Evolutionary conservation across 2,888 invertebrate species (phyloP).

Genomic region (Diarsia brunnea): DNA sequence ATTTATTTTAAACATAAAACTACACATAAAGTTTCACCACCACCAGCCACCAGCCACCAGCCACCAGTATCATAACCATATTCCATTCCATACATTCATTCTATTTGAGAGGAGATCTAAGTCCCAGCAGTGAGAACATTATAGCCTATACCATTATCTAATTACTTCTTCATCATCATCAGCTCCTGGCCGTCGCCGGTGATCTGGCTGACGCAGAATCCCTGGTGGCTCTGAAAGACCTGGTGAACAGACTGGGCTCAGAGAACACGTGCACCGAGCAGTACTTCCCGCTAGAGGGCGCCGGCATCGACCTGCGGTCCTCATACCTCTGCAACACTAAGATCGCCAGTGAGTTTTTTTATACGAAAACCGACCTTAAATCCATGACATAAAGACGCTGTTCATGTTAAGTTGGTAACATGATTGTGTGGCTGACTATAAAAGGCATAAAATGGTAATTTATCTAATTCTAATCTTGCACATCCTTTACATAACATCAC

Average conservation of each 20-base stretch:
- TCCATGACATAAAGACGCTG: neutral
- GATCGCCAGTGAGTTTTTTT: conserved; percentile 92
- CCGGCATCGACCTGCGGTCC: conserved; percentile 96
- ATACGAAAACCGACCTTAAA: neutral
- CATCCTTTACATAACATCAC: no score
- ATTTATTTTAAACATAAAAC: neutral
- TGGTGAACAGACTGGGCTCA: conserved; percentile 96
- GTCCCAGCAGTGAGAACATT: no score
- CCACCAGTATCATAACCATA: no score
- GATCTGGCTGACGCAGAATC: conserved; percentile 98
- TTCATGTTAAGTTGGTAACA: neutral
- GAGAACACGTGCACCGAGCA: conserved; percentile 98
- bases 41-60: no score
- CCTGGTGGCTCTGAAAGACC: conserved; percentile 97
- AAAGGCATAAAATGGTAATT: no score
- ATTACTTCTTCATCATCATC: conserved; percentile 27
- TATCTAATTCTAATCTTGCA: no score
- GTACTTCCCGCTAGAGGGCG: conserved; percentile 94
- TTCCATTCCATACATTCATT: no score
- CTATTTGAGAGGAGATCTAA: no score
- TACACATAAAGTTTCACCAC: neutral
- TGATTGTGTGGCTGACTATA: neutral
- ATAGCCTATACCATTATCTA: neutral
- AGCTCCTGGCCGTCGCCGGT: conserved; percentile 96
- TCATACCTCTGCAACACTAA: conserved; percentile 98